These are phyloP conservation scores for Papilio aristodemus DNA, from an alignment of 1,140 invertebrate genomes.

Conservation along the genomic window DNA sequence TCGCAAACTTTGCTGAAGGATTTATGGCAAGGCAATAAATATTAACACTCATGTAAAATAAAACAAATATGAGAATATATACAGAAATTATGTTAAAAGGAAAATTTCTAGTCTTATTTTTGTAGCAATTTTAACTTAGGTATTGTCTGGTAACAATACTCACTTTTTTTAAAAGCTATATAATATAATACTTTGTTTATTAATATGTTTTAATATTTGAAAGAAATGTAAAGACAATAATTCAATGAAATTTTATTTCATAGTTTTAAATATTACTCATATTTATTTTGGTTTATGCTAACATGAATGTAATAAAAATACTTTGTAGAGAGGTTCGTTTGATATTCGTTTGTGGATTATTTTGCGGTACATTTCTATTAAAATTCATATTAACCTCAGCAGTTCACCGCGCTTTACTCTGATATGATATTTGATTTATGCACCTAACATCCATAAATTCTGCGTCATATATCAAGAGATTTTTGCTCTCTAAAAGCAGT, in stretches of 20 bases:
- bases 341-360: constrained; percentile 8
- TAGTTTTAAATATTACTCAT: not conserved
- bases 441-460: constrained; percentile 22
- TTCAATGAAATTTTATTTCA: not conserved
- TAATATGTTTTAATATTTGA: no score
- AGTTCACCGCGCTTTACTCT: constrained; percentile 19
- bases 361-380: constrained; percentile 12
- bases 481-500: constrained; percentile 14
- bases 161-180: no score
- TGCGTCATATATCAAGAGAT: constrained; percentile 9
- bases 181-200: no score
- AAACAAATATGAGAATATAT: not conserved
- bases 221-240: no score
- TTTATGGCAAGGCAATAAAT: constrained; percentile 6
- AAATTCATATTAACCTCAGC: constrained; percentile 22
- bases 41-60: constrained; percentile 11
- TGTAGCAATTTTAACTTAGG: not conserved
- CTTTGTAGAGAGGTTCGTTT: not conserved
- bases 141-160: no score
- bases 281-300: not conserved
- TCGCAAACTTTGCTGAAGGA: constrained; percentile 15
- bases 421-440: constrained; percentile 24
- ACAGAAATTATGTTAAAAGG: not conserved
- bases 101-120: not conserved
- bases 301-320: constrained; percentile 5